Base-by-base conservation (phyloP, 2,113 vertebrate species). In the Laterallus jamaicensis region DNA sequence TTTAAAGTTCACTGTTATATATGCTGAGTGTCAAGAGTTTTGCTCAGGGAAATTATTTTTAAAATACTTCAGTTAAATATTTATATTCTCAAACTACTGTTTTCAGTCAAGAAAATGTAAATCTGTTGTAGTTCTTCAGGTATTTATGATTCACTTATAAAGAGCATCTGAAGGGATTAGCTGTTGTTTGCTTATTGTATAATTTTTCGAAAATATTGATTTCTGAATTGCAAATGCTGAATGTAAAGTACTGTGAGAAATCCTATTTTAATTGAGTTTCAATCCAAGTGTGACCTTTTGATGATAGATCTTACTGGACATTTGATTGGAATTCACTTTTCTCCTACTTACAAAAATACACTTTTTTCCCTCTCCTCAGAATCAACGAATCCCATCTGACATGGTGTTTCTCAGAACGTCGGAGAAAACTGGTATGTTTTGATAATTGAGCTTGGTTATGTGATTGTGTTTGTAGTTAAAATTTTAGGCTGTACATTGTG, bases 371-470 rank as follows among this genome's bases (percentile, higher is more conserved):
- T 60, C 16, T 67, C 81, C 18, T 92, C 95, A 98, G 98, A 98
- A 98, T 96, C 98, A 98, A 64, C 97, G 98, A 97, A 98, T 98
- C 95, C 98, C 98, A 20, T 98, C 98, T 79, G 98, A 98, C 93
- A 98, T 98, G 98, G 97, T 98, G 56, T 98, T 98, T 96, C 97
- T 98, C 88, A 97, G 98, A 95, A 98, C 98, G 26, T 98, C 98
- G 3, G 98, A 98, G 92, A 98, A 98, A 98, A 98, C 97, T 15
- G 98, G 98, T 98, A 98, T 86, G 93, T 96, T 95, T 69, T 73
- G 31, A 58, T 80, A 74, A 47, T 82, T 83, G 31, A 12, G 1
- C 5, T 20, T 83, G 8, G 3, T 81, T 90, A 31, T 0, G 0
- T 62, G 35, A 9, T 86, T 39, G 10, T 91, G 40, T 4, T 21